Evolutionary conservation across 2,113 vertebrate species (phyloP).

Genomic region (Naja naja): DNA sequence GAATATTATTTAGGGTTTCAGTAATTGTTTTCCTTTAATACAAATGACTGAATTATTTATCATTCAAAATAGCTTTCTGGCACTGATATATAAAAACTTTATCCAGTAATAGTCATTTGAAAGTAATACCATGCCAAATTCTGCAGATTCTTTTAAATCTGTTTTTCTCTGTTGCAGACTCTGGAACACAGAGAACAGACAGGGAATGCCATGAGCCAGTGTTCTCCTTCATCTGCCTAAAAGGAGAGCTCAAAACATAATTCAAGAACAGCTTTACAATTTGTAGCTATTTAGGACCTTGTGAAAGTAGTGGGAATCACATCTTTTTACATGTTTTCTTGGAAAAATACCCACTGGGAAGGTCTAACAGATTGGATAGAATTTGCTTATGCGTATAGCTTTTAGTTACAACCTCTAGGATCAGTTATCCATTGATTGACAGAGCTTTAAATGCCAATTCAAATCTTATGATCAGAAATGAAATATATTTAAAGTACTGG

Average conservation of each 20-base stretch:
- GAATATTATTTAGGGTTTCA: neutral
- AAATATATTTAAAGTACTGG: neutral
- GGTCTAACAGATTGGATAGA: neutral
- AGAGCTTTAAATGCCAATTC: neutral
- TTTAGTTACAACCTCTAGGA: neutral
- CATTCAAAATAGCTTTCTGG: neutral
- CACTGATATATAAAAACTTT: neutral
- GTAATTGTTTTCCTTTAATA: neutral
- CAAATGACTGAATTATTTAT: neutral
- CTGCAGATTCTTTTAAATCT: neutral
- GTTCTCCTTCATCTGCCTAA: neutral
- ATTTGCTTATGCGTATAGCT: neutral
- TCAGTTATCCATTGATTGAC: neutral
- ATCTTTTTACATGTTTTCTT: neutral
- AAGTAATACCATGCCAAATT: neutral
- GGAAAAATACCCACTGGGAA: neutral
- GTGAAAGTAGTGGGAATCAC: neutral
- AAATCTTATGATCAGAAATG: neutral
- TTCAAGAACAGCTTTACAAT: neutral
- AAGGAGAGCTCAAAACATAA: neutral
- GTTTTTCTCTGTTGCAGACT: neutral
- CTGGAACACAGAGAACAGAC: neutral
- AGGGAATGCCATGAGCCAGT: neutral
- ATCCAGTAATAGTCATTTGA: neutral
- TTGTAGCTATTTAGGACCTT: neutral